Base-by-base conservation (phyloP, 2,888 invertebrate species). In the Sarcophaga rosellei region DNA sequence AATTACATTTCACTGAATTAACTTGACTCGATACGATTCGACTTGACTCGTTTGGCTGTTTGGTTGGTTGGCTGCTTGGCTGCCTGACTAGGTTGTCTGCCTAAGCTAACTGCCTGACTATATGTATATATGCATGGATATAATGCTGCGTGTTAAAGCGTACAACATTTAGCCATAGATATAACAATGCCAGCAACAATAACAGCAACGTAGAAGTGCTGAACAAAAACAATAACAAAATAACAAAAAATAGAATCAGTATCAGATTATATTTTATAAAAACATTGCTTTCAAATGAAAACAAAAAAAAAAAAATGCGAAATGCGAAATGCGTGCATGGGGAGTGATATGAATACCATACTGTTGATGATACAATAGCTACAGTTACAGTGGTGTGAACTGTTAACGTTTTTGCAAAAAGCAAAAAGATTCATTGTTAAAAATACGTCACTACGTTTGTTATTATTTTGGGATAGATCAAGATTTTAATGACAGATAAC, bases 121-220 rank as follows among this genome's bases (percentile, higher is more conserved):
- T 66, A 17, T 17, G 66, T 15, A 53, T 17, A 12, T 66, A 17
- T 17, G 66, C 17, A 53, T 53, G 53, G 17, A 15, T 57, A 35
- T 66, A 57, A 74, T 63, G 62, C 75, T 87, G 88, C 87, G 84
- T 88, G 87, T 86, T 87, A 86, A 83, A 88, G 85, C 88, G 87
- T 85, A 85, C 85, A 87, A 74, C 66, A 81, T 81, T 81, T 81
- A 86, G 68, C 78, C 75, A 84, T 72, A 78, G 69, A 84, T 81
- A 78, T 62, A 44, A 44, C n/a, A 63, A 11, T 11, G 69, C 25
- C 61, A 59, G 3, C 11, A 72, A 63, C 47, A 76, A 72, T 25
- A 66, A 68, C 17, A 78, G 44, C 44, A 76, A 76, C 63, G 21
- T 57, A 47, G 2, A 23, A 53, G 17, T 53, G 4, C 15, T 15